Evolutionary conservation across 1,140 invertebrate species (phyloP).

Genomic region (Sogatella furcifera): DNA sequence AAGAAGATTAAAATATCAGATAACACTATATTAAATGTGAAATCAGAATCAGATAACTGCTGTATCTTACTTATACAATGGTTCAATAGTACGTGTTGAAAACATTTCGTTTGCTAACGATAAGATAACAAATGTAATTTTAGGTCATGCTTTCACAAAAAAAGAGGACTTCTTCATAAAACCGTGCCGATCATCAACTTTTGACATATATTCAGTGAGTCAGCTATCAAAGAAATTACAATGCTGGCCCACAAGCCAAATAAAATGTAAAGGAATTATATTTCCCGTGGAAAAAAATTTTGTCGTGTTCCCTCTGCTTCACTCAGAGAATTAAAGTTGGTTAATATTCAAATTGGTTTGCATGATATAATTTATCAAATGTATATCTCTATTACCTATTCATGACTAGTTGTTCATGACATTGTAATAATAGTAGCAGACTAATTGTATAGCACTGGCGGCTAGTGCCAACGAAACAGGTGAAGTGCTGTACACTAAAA

Average conservation of each 20-base stretch:
- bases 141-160: background rate
- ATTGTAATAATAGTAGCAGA: no score
- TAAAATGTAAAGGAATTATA: background rate
- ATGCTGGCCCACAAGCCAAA: background rate
- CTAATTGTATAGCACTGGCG: no score
- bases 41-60: background rate
- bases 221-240: background rate
- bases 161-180: background rate
- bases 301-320: background rate
- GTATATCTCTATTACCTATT: no score
- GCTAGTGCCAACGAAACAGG: no score
- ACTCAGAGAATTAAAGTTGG: background rate
- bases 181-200: background rate
- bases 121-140: no score
- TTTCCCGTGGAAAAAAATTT: background rate
- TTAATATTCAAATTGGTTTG: no score
- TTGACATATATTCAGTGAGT: background rate
- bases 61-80: background rate
- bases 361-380: no score
- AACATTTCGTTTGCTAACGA: background rate
- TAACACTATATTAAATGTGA: background rate
- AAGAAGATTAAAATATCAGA: background rate
- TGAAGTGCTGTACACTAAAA: no score
- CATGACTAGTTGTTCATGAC: no score
- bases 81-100: background rate